phyloP scores from a whole-genome alignment of 2,113 vertebrate species.

The Phrynocephalus versicolor region DNA sequence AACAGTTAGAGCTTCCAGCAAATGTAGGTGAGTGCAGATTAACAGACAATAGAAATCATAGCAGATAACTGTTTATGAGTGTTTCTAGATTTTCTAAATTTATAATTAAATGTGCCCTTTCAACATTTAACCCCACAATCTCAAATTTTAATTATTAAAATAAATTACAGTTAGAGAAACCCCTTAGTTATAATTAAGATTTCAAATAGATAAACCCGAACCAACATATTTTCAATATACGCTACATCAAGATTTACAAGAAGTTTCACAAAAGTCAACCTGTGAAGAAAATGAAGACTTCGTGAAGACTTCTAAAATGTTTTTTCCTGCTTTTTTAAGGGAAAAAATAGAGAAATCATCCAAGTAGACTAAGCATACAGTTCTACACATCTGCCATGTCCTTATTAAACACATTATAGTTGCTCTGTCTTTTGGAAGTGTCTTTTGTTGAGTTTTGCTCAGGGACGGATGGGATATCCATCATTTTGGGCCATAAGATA shows the following conservation, averaged over 20 bases:
- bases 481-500: not conserved
- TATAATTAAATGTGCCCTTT: not conserved
- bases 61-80: not conserved
- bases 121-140: not conserved
- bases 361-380: not conserved
- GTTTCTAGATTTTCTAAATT: not conserved
- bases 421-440: not conserved
- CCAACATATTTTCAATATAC: not conserved
- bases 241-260: not conserved
- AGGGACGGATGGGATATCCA: not conserved
- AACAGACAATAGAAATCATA: not conserved
- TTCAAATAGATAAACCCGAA: not conserved
- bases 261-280: not conserved
- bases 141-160: not conserved
- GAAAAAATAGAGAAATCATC: not conserved
- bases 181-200: not conserved
- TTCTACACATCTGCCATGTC: not conserved
- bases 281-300: not conserved
- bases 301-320: not conserved
- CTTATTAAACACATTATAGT: not conserved
- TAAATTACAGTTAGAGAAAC: not conserved
- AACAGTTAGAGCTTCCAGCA: not conserved
- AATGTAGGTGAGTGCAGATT: not conserved
- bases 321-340: not conserved
- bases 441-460: not conserved